Evolutionary conservation across 2,113 vertebrate species (phyloP).

Genomic region (Corythornis madagascariensis): DNA sequence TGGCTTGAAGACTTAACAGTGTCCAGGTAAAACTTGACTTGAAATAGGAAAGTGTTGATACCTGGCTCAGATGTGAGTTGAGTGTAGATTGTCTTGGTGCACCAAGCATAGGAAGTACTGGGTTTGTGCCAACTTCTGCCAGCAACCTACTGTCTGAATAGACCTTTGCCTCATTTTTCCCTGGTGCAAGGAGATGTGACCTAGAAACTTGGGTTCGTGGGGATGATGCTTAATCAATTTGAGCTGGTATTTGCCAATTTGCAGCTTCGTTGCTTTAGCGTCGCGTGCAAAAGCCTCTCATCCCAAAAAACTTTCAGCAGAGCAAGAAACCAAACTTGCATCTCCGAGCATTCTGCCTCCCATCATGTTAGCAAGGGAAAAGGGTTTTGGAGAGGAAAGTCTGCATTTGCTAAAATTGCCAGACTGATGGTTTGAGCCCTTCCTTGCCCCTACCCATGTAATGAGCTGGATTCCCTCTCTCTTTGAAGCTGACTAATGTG

Average conservation of each 20-base stretch:
- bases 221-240: background rate
- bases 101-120: background rate
- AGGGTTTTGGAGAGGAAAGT: background rate
- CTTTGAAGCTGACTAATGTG: conserved; percentile 11
- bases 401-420: background rate
- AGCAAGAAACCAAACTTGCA: background rate
- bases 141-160: background rate
- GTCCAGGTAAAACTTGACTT: background rate
- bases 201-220: rapidly evolving
- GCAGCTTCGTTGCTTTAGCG: background rate
- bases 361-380: background rate
- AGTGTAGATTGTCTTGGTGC: background rate
- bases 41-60: background rate
- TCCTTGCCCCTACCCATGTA: background rate
- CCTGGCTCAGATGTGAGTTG: background rate
- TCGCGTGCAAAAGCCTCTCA: background rate
- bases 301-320: background rate
- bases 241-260: background rate
- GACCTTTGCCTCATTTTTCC: background rate
- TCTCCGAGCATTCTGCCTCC: background rate
- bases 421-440: background rate
- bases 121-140: background rate
- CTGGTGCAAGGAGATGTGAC: background rate
- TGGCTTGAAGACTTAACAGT: background rate
- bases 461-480: background rate